Evolutionary conservation across 35 echinoderm and acorn worm genomes (phyloP), one percentile per base, ranked within the genome.

Genomic region (Apostichopus californicus): DNA sequence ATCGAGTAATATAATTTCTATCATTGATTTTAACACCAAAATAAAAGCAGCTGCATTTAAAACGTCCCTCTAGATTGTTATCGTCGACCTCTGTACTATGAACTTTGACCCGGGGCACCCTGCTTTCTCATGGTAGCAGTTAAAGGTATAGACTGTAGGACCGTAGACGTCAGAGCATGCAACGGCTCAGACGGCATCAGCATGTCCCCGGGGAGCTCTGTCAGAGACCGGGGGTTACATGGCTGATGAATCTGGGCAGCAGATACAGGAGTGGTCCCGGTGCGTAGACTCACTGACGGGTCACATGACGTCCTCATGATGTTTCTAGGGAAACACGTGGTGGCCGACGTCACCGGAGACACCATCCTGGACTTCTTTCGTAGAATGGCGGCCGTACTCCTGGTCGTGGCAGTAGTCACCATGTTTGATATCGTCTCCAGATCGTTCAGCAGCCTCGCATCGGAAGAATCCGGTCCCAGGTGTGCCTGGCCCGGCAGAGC

Each of bases 111-210:
- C 80, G 55, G 25, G 1, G 53, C 5, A 65, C 61, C 72, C 57
- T 24, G 57, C 6, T 91, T 21, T 59, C 73, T 91, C 6, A 68
- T 91, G 56, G 89, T 79, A 60, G 89, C 77, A 91, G 89, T 78
- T 17, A 91, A 73, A 56, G 89, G 77, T 18, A 93, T 59, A 78
- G 92, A 87, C 79, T 93, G 92, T 59, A 93, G 57, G 5, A 93
- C 83, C 8, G 81, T 73, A 1, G 92, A 46, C 4, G 57, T 80
- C 53, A 86, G 78, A 53, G 78, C 81, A n/a, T 86, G 92, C 6
- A 93, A 23, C 15, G 92, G 72, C 14, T 93, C 92, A 3, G 92
- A 87, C 1, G 82, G 83, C 71, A 93, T 73, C 23, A 93, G 60
- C 25, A 82, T 88, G 9, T 93, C 92, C 0, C 71, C 92, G 11